Conservation (phyloP, 2,113 vertebrate species). For the Cichladusa arquata region DNA sequence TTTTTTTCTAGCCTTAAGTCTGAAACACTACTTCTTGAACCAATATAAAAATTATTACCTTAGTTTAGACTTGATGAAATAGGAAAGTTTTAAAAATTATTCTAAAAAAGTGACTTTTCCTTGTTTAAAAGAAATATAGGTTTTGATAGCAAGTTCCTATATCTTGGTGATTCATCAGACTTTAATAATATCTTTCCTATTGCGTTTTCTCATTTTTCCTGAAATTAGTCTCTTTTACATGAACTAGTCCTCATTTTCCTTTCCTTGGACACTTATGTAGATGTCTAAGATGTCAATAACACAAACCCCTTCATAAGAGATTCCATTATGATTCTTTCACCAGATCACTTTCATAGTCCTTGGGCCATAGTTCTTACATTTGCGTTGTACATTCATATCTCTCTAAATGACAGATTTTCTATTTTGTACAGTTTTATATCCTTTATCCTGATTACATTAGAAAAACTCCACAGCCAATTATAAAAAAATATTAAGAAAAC, state of each 20-base stretch:
- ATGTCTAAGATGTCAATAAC: not conserved
- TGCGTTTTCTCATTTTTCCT: not conserved
- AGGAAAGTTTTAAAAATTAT: not conserved
- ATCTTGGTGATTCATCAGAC: not conserved
- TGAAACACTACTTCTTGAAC: not conserved
- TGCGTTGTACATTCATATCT: not conserved
- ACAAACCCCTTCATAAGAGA: not conserved
- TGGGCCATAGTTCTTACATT: not conserved
- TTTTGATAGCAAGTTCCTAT: not conserved
- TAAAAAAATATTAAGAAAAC: fast-evolving
- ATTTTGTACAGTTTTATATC: not conserved
- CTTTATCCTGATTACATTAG: not conserved
- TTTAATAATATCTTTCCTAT: not conserved
- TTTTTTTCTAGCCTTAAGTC: not conserved
- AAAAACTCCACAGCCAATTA: slow-evolving; percentile 29
- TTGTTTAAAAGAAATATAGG: not conserved
- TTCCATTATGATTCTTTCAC: not conserved
- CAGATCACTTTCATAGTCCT: not conserved
- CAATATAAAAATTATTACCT: not conserved
- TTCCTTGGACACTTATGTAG: not conserved
- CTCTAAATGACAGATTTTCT: not conserved
- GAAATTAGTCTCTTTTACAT: not conserved
- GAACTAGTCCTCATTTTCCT: not conserved
- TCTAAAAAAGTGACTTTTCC: not conserved
- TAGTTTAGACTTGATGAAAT: not conserved